Evolutionary conservation across 1,140 invertebrate species (phyloP), one percentile per base, ranked within the genome.

Genomic region (Drosophila grimshawi): DNA sequence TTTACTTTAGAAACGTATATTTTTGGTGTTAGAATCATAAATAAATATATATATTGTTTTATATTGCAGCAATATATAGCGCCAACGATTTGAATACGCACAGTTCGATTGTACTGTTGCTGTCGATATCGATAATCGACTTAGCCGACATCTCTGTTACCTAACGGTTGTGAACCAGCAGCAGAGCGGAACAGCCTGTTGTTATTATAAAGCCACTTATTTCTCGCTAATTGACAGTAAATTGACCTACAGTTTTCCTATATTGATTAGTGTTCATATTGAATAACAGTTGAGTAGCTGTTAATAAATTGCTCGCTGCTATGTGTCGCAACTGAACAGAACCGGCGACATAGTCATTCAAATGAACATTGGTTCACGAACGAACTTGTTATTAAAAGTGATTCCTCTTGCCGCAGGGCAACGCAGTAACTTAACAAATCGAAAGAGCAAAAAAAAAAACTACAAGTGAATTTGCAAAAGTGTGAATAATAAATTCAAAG

Each of bases 331-430:
- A 3, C 8, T 60, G 30, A 62, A 4, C 30, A 5, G 10, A 49
- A 27, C 6, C 2, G 46, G 7, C 30, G n/a, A 10, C 10, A 10
- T 41, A 10, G 39, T 41, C 7, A 46, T 33, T 61, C 59, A 49
- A 37, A 37, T 7, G 59, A 62, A 39, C 45, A 10, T 11, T 29
- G 5, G 32, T 4, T n/a, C 7, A 5, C 6, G 45, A 61, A 30
- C 46, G 60, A 62, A 62, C 51, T 49, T 70, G 68, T 64, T 57
- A 56, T 65, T 55, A 65, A 65, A 46, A 41, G 61, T 56, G 4
- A 71, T 55, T 68, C 41, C 52, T 57, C 30, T 43, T 27, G 33
- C n/a, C 63, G 48, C 33, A 56, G 32, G 41, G 33, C 49, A 19
- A 52, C 30, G 32, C 2, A 37, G 37, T 10, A 39, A 43, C 35